Evolutionary conservation across 2,113 vertebrate genomes (phyloP).

Genomic region (Tachycineta bicolor): DNA sequence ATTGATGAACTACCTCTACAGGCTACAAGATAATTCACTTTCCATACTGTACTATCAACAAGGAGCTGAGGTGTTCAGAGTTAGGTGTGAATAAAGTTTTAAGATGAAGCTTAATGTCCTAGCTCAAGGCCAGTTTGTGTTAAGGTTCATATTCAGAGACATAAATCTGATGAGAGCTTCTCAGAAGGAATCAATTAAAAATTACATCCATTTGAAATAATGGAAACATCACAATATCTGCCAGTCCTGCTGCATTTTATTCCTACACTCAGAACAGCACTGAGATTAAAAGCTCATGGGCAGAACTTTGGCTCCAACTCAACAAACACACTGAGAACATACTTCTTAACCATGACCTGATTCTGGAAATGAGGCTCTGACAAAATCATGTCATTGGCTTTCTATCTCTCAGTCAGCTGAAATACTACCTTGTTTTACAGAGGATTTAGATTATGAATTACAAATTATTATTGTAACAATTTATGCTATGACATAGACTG

Average conservation of each 20-base stretch:
- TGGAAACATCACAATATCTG: background rate
- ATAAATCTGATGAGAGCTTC: background rate
- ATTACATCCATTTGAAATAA: background rate
- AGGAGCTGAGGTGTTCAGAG: background rate
- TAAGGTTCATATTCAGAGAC: background rate
- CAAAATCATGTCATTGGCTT: background rate
- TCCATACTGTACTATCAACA: background rate
- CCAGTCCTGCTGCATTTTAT: background rate
- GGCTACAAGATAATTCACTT: background rate
- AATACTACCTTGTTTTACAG: background rate
- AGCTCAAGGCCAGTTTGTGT: background rate
- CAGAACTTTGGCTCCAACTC: background rate
- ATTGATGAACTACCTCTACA: background rate
- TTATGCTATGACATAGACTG: slow-evolving; percentile 5
- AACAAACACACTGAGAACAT: background rate
- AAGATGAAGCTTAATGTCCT: background rate
- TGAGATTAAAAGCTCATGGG: background rate
- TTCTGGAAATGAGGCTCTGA: background rate
- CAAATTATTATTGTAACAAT: slow-evolving; percentile 7
- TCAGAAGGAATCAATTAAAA: background rate
- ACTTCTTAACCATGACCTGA: background rate
- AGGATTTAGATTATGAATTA: slow-evolving; percentile 33
- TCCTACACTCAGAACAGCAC: background rate
- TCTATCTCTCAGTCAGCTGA: background rate
- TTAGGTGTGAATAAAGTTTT: background rate